Evolutionary conservation across 2,888 invertebrate species (phyloP).

Genomic region (Alcis repandata): DNA sequence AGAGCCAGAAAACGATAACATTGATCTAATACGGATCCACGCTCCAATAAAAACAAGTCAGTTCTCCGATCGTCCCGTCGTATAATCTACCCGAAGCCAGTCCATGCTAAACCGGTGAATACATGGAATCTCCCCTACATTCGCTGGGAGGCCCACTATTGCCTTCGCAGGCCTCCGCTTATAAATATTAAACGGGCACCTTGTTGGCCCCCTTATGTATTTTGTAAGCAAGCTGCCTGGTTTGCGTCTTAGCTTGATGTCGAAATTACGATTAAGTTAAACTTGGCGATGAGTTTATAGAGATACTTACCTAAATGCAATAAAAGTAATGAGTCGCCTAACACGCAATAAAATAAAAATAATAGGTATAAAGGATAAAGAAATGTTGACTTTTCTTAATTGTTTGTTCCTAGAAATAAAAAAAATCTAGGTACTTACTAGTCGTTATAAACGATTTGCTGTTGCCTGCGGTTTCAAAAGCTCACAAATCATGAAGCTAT

Average conservation of each 20-base stretch:
- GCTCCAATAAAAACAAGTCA: conserved; percentile 34
- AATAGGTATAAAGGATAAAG: too few species aligned
- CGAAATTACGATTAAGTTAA: conserved; percentile 20
- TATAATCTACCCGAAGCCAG: conserved; percentile 9
- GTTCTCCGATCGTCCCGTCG: conserved; percentile 16
- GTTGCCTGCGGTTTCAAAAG: too few species aligned
- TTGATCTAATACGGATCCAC: conserved; percentile 21
- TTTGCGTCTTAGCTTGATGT: conserved; percentile 24
- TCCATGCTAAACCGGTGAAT: conserved; percentile 40
- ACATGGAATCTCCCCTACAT: conserved; percentile 40
- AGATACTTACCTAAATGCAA: neutral
- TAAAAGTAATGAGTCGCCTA: neutral
- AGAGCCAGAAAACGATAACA: conserved; percentile 14
- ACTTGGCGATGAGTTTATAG: neutral
- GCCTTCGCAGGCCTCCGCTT: conserved; percentile 54
- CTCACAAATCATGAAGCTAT: too few species aligned
- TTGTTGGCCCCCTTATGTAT: conserved; percentile 62
- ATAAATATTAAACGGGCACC: conserved; percentile 63
- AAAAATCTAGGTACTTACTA: too few species aligned
- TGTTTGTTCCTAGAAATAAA: too few species aligned
- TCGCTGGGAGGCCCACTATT: conserved; percentile 47
- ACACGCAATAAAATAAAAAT: too few species aligned
- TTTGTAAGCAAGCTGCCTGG: conserved; percentile 56
- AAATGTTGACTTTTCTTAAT: too few species aligned
- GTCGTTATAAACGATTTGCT: too few species aligned